Evolutionary conservation across 2,888 invertebrate genomes (phyloP).

Genomic region (Charanyca ferruginea): DNA sequence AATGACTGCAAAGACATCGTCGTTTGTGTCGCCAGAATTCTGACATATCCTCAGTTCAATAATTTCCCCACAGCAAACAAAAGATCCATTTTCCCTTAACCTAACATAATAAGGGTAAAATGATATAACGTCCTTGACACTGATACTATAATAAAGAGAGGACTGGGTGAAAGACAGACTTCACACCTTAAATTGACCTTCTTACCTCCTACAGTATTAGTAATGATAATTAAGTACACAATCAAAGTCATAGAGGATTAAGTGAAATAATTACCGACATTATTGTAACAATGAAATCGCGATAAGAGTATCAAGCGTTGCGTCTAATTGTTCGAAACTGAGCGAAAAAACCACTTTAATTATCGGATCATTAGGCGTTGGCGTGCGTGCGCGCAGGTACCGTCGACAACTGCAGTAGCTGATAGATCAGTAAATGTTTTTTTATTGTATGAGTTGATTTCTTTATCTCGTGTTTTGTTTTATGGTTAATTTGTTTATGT

Average conservation of each 20-base stretch:
- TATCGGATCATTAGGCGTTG: conserved; percentile 81
- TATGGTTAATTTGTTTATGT: conserved; percentile 40
- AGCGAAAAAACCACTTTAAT: conserved; percentile 79
- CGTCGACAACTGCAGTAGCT: conserved; percentile 63
- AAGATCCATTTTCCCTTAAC: no score
- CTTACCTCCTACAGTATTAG: conserved; percentile 9
- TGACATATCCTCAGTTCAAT: no score
- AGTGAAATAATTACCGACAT: conserved; percentile 62
- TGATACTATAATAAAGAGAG: no score
- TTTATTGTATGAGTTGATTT: conserved; percentile 13
- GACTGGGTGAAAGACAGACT: neutral
- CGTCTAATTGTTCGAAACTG: conserved; percentile 81
- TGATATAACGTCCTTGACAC: neutral
- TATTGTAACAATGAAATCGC: conserved; percentile 73
- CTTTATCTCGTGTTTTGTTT: conserved; percentile 17
- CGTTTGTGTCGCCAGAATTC: no score
- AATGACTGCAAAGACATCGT: no score
- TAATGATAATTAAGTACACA: no score
- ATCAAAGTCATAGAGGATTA: conserved; percentile 41
- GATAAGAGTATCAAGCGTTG: conserved; percentile 68
- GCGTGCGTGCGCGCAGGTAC: conserved; percentile 74
- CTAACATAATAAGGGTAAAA: no score
- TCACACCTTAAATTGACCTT: conserved; percentile 21
- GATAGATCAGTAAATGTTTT: conserved; percentile 29
- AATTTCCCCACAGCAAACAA: no score